phyloP scores from a whole-genome alignment of 1,140 invertebrate species.

The Brachionus manjavacas region DNA sequence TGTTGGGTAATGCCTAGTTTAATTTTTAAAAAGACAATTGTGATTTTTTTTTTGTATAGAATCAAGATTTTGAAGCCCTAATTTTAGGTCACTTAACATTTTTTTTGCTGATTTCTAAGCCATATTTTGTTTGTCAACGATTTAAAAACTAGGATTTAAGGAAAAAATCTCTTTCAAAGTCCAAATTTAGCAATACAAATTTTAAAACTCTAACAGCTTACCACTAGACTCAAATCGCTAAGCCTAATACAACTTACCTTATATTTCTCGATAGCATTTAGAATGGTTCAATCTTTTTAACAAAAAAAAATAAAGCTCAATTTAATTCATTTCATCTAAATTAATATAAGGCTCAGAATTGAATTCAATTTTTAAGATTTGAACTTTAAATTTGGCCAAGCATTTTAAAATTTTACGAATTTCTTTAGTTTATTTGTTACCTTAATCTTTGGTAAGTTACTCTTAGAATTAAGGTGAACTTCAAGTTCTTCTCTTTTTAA shows the following conservation, averaged over 20 bases:
- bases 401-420: too few relatives aligned
- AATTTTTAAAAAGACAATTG: neutral
- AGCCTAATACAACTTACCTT: neutral
- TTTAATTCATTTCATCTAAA: neutral
- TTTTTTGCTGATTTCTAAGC: neutral
- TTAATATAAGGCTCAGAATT: too few relatives aligned
- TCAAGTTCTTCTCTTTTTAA: too few relatives aligned
- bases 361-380: too few relatives aligned
- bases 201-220: neutral
- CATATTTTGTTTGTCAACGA: neutral
- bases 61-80: conserved; percentile 1
- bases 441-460: too few relatives aligned
- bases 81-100: neutral
- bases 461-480: too few relatives aligned
- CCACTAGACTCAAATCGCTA: neutral
- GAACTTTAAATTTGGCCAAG: too few relatives aligned
- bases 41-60: neutral
- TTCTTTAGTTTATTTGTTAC: too few relatives aligned
- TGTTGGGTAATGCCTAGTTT: neutral
- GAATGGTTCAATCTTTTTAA: neutral
- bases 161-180: neutral
- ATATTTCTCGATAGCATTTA: neutral
- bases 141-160: neutral
- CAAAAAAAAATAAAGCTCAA: neutral
- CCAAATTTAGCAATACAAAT: neutral